Evolutionary conservation across 2,888 invertebrate genomes (phyloP), one percentile per base, ranked within the genome.

Genomic region (Mimumesa dahlbomi): DNA sequence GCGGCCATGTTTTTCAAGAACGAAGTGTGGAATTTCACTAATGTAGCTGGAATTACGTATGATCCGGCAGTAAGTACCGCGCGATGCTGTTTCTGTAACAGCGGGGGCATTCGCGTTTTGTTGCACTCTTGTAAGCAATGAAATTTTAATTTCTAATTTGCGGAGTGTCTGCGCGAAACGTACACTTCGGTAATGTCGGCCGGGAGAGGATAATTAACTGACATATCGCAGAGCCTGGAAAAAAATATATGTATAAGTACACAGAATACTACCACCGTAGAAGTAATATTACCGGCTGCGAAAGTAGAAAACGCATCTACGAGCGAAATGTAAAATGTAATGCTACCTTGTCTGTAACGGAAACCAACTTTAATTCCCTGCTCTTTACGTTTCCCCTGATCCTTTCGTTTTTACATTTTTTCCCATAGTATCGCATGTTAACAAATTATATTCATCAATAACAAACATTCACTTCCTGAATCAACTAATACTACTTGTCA

Each of bases 81-180:
- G 21, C 34, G 31, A 29, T 40, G 36, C 45, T 22, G 21, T 38
- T 59, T 16, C 49, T 25, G 36, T 22, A 48, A 38, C 42, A 61
- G 14, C 31, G 16, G 4, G 25, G 25, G 6, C 19, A 16, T n/a
- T 25, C 11, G 14, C 40, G 49, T 22, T 48, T 48, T 43, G 45
- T 29, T 25, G 21, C 59, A 50, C 54, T n/a, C 38, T 53, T 73
- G 79, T 79, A 78, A 79, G 50, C 50, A 57, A 56, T 79, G 79
- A 79, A 79, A 71, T 71, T 78, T 78, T 76, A 71, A 79, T 79
- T 66, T 71, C 58, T 74, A 75, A 79, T 79, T 79, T 59, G 36
- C 36, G 42, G 42, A 70, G 61, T 61, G 59, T 59, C 53, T 52
- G 58, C 43, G 45, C 53, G 40, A 67, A 49, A 34, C 57, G 13